These are phyloP conservation scores for Myopa tessellatipennis DNA, from an alignment of 2,888 invertebrate genomes.

Conservation along the genomic window DNA sequence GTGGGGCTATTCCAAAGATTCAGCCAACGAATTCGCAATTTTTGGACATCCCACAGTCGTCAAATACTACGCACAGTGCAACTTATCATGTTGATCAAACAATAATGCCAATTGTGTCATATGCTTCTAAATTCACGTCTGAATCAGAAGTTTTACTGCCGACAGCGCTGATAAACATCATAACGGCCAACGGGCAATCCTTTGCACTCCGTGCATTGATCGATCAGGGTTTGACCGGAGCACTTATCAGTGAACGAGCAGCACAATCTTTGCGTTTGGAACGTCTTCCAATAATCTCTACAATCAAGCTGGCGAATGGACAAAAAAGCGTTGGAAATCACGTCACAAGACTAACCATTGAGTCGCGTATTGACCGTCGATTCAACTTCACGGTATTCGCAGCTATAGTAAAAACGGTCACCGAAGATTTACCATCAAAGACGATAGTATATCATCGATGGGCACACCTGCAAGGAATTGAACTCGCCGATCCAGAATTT, in stretches of 20 bases:
- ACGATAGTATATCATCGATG: background rate
- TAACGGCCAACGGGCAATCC: background rate
- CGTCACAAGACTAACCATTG: background rate
- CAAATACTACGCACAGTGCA: too few relatives aligned
- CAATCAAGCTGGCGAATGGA: background rate
- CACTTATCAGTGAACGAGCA: constrained; percentile 9
- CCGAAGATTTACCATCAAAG: background rate
- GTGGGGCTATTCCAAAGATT: too few relatives aligned
- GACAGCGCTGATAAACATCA: background rate
- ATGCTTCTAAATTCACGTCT: too few relatives aligned
- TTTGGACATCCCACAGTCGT: too few relatives aligned
- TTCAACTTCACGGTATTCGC: background rate
- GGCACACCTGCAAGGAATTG: background rate
- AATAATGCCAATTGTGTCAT: too few relatives aligned
- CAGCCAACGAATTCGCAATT: too few relatives aligned
- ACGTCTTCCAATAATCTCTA: background rate
- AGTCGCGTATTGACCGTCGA: background rate
- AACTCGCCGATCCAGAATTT: background rate
- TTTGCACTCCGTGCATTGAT: constrained; percentile 10
- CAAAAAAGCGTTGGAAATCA: background rate
- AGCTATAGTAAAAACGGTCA: background rate
- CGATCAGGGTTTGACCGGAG: background rate
- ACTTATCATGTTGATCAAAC: too few relatives aligned
- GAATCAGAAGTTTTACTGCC: constrained; percentile 7
- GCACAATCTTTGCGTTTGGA: background rate